Conservation (phyloP, 2,113 vertebrate genomes). For the Blennius ocellaris region DNA sequence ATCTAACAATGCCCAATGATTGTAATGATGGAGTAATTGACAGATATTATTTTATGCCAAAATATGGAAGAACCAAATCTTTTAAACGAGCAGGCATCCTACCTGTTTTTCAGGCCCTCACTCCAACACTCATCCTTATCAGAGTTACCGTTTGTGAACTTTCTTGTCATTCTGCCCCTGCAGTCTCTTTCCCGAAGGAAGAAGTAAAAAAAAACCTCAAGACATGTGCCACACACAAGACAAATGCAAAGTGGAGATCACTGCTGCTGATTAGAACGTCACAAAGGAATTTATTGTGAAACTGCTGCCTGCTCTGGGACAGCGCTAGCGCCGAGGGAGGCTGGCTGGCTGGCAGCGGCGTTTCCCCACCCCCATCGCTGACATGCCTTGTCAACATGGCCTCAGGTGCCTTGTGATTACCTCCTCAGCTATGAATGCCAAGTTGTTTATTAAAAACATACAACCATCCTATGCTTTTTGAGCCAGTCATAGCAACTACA, state of each 20-base stretch:
- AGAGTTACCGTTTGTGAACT: slow-evolving; percentile 69
- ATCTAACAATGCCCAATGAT: background rate
- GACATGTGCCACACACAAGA: slow-evolving; percentile 56
- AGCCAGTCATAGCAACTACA: too few relatives aligned
- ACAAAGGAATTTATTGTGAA: slow-evolving; percentile 76
- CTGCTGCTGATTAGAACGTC: slow-evolving; percentile 58
- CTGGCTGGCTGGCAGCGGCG: slow-evolving; percentile 35
- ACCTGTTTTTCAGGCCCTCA: slow-evolving; percentile 63
- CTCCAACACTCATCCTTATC: slow-evolving; percentile 3
- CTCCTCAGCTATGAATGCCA: background rate
- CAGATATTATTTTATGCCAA: too few relatives aligned
- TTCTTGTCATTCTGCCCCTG: slow-evolving; percentile 59
- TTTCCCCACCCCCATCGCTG: slow-evolving; percentile 20
- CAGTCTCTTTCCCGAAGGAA: slow-evolving; percentile 35
- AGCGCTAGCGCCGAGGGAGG: slow-evolving; percentile 13
- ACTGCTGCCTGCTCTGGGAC: slow-evolving; percentile 48
- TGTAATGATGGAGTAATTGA: too few relatives aligned
- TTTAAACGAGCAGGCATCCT: slow-evolving; percentile 8
- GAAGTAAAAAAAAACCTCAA: slow-evolving; percentile 30
- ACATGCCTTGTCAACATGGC: slow-evolving; percentile 30
- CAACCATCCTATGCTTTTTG: too few relatives aligned
- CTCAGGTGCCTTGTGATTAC: slow-evolving; percentile 34
- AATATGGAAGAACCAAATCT: background rate
- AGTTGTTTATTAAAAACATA: slow-evolving; percentile 2
- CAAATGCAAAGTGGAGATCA: slow-evolving; percentile 62